phyloP scores from a whole-genome alignment of 2,797 vertebrate species.

The Catamblyrhynchus diadema region DNA sequence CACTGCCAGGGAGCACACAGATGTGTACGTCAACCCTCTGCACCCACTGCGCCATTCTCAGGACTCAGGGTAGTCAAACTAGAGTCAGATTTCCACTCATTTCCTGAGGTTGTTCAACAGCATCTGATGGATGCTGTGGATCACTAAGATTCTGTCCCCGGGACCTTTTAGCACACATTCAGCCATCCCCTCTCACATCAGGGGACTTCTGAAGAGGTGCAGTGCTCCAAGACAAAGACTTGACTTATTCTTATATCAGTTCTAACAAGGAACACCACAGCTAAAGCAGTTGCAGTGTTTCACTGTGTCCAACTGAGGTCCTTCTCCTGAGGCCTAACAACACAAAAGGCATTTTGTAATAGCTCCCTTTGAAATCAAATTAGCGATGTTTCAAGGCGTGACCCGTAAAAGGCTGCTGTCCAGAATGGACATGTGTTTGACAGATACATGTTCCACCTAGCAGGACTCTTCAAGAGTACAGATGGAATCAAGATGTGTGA shows the following conservation, averaged over 20 bases:
- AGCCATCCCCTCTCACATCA: conserved; percentile 5
- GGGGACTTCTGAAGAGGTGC: conserved; percentile 28
- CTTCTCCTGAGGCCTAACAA: conserved; percentile 49
- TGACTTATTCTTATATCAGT: conserved; percentile 37
- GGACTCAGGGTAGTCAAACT: not conserved
- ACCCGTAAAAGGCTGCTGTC: conserved; percentile 61
- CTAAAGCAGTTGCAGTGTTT: conserved; percentile 30
- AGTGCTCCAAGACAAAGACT: conserved; percentile 28
- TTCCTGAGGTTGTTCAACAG: conserved; percentile 40
- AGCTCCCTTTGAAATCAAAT: conserved; percentile 65
- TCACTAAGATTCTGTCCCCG: conserved; percentile 59
- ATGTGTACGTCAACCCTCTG: not conserved
- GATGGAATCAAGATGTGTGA: conserved; percentile 71
- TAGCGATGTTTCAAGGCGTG: conserved; percentile 59
- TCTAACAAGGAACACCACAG: not conserved
- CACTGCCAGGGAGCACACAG: conserved; percentile 19
- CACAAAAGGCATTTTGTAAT: conserved; percentile 67
- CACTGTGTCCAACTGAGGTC: conserved; percentile 16
- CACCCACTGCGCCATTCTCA: not conserved
- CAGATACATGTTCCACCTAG: conserved; percentile 60
- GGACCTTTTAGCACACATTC: conserved; percentile 46
- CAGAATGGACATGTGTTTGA: conserved; percentile 58
- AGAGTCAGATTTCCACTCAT: conserved; percentile 51
- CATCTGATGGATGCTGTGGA: conserved; percentile 43
- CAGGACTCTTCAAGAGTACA: conserved; percentile 18